Evolutionary conservation across 2,113 vertebrate species (phyloP), one percentile per base, ranked within the genome.

Genomic region (Thermophis baileyi): DNA sequence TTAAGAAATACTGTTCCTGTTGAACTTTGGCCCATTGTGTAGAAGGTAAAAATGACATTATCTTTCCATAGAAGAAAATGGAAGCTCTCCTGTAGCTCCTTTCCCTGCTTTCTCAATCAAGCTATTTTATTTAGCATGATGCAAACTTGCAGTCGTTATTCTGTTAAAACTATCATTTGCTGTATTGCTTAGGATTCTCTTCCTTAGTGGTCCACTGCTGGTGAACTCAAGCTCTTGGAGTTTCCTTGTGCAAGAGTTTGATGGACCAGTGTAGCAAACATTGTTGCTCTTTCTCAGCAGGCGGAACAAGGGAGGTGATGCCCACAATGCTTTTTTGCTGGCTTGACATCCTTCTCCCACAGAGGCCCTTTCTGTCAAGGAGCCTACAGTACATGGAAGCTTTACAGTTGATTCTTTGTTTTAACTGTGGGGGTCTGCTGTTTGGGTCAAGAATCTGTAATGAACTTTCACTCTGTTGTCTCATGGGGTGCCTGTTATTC

Each of bases 391-490:
- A 46, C 69, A 88, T 35, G 27, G 46, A 74, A 20, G 69, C 69
- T 63, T 85, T 86, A 92, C 88, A 94, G 88, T 89, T 11, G 22
- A 25, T 54, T 53, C 81, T 93, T 94, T 94, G 88, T 89, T 63
- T 94, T 90, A 94, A 90, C 47, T 60, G 49, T 74, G 53, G 92
- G 89, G 92, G 54, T 51, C 89, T 91, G 4, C 92, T 93, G 90
- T 92, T 94, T 94, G 91, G 93, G 47, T 92, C 49, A n/a, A 88
- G 91, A 90, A 92, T 90, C 47, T 91, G 44, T 92, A 87, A 90
- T 90, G 88, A 92, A 91, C 55, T 87, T 92, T 92, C 74, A 63
- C 54, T 89, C 60, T 92, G 88, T 63, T 89, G 69, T 91, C 90
- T 89, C 90, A 74, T 89, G 53, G 88, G 92, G 74, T 90, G 88